phyloP scores from a whole-genome alignment of 2,797 vertebrate species.

The Sebastes alutus region DNA sequence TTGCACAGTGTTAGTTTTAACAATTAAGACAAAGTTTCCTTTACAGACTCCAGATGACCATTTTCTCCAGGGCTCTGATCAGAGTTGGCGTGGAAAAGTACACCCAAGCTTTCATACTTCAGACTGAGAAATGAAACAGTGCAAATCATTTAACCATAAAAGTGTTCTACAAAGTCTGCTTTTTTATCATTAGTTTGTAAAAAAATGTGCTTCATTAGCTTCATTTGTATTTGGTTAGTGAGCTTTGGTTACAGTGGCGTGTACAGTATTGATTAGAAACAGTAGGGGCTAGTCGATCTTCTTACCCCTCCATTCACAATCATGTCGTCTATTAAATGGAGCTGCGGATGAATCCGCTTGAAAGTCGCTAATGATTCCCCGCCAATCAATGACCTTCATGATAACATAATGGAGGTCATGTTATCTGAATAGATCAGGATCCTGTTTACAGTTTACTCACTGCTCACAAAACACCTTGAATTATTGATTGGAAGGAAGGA shows the following conservation, averaged over 20 bases:
- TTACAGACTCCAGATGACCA: conserved; percentile 80
- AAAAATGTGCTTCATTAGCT: neutral
- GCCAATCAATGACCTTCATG: conserved; percentile 64
- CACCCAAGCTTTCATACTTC: conserved; percentile 30
- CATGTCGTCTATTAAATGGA: conserved; percentile 30
- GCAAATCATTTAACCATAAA: conserved; percentile 1
- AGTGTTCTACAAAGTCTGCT: neutral
- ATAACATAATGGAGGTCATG: conserved; percentile 70
- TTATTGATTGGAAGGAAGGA: conserved; percentile 61
- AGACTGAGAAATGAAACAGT: conserved; percentile 34
- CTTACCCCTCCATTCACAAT: conserved; percentile 29
- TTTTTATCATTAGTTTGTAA: neutral
- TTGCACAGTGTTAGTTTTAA: conserved; percentile 79
- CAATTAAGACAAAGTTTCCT: conserved; percentile 80
- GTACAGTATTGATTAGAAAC: conserved; percentile 33
- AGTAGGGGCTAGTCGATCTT: conserved; percentile 8
- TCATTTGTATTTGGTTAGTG: neutral
- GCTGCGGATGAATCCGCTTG: conserved; percentile 41
- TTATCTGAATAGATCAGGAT: conserved; percentile 59
- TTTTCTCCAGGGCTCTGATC: conserved; percentile 60
- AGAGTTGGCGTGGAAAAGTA: conserved; percentile 67
- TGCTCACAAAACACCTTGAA: conserved; percentile 65
- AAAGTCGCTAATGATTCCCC: conserved; percentile 52
- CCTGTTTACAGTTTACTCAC: conserved; percentile 67
- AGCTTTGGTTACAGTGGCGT: conserved; percentile 18